These are phyloP conservation scores for Schrankia costaestrigalis DNA, from an alignment of 2,888 invertebrate species.

Conservation along the genomic window DNA sequence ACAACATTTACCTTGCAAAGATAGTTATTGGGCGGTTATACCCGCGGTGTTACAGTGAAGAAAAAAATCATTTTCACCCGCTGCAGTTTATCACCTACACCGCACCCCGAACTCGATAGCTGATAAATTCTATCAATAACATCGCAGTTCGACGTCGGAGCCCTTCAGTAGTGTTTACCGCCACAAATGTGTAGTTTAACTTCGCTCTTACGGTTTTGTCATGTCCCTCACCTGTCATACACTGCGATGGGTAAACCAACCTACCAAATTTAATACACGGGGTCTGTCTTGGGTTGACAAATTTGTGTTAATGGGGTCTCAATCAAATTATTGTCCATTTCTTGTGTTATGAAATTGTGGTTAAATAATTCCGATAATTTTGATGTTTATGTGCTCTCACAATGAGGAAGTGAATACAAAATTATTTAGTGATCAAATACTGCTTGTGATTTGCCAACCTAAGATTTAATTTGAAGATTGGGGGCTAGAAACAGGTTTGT, in stretches of 20 bases:
- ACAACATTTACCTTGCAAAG: no score
- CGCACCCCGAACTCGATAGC: slow-evolving; percentile 49
- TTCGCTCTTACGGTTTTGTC: slow-evolving; percentile 45
- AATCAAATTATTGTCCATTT: no score
- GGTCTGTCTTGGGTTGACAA: slow-evolving; percentile 5
- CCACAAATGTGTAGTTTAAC: slow-evolving; percentile 58
- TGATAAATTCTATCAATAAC: slow-evolving; percentile 80
- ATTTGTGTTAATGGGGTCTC: slow-evolving; percentile 2
- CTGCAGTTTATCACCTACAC: slow-evolving; percentile 26
- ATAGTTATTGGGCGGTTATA: neutral
- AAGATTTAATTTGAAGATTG: no score
- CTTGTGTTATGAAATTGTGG: no score
- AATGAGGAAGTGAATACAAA: no score
- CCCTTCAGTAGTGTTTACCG: slow-evolving; percentile 72
- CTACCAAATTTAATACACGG: slow-evolving; percentile 10
- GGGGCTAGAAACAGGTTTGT: no score
- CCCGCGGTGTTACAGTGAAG: neutral
- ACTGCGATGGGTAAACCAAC: slow-evolving; percentile 18
- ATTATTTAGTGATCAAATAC: neutral
- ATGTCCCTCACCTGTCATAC: slow-evolving; percentile 18
- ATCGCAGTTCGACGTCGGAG: slow-evolving; percentile 64
- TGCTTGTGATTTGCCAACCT: neutral
- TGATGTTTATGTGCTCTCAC: no score
- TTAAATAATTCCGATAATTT: no score
- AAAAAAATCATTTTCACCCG: neutral